Evolutionary conservation across 1,140 invertebrate species (phyloP).

Genomic region (Pseudobourletiella spinata): DNA sequence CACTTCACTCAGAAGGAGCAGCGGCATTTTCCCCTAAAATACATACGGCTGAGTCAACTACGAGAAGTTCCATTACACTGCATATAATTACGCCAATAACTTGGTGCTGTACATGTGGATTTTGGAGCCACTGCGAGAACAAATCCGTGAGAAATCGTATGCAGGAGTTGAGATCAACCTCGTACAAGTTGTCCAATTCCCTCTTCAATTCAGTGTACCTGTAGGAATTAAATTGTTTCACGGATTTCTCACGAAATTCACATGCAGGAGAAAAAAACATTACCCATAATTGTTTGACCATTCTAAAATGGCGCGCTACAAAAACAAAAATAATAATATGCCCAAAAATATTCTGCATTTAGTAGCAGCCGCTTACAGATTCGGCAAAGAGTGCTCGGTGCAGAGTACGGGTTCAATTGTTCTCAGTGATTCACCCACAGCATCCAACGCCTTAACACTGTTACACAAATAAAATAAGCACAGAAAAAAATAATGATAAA

Average conservation of each 20-base stretch:
- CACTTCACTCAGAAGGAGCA: constrained; percentile 27
- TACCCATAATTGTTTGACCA: not conserved
- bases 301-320: too few species aligned
- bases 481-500: too few species aligned
- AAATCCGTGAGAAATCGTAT: constrained; percentile 31
- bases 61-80: not conserved
- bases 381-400: constrained; percentile 7
- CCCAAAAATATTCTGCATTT: too few species aligned
- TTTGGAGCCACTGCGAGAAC: constrained; percentile 33
- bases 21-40: constrained; percentile 32
- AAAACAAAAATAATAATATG: too few species aligned
- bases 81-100: too few species aligned
- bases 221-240: not conserved
- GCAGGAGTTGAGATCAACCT: constrained; percentile 30
- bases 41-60: not conserved
- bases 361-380: constrained; percentile 9
- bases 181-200: constrained; percentile 18
- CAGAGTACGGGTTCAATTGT: constrained; percentile 25
- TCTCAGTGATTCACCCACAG: constrained; percentile 14
- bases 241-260: not conserved
- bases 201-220: constrained; percentile 12
- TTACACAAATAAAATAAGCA: not conserved
- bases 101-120: constrained; percentile 19
- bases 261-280: not conserved
- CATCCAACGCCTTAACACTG: constrained; percentile 8